phyloP scores from a whole-genome alignment of 2,113 vertebrate species.

The Numenius arquata region DNA sequence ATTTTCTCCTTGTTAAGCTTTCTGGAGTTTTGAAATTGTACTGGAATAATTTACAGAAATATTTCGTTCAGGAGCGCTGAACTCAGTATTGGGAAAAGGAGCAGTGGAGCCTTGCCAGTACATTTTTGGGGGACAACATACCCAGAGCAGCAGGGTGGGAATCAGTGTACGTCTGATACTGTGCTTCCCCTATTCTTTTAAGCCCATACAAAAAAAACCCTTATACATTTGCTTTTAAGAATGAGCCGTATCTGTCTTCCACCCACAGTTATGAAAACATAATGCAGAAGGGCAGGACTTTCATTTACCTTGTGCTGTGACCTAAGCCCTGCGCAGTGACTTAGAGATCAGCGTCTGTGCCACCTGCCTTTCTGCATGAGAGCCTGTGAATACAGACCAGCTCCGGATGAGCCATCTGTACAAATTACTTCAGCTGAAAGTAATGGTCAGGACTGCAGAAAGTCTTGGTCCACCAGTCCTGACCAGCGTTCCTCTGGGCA shows the following conservation, averaged over 20 bases:
- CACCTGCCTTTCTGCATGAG: background rate
- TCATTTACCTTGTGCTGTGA: background rate
- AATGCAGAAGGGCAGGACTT: background rate
- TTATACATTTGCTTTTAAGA: background rate
- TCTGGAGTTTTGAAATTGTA: background rate
- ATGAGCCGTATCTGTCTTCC: background rate
- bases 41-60: background rate
- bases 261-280: background rate
- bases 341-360: fast-evolving
- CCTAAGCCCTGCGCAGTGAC: background rate
- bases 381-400: background rate
- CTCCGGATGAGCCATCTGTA: background rate
- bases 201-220: background rate
- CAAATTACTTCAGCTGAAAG: background rate
- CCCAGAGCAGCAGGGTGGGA: background rate
- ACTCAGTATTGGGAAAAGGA: background rate
- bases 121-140: background rate
- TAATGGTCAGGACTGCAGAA: background rate
- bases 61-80: fast-evolving
- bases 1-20: background rate
- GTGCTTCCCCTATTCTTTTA: background rate
- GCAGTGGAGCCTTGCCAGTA: background rate
- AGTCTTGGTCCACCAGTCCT: background rate
- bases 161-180: background rate
- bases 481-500: background rate